A percentile compares a stretch with the other conserved stretches of the same genome.
Evolutionary conservation across 2,888 invertebrate genomes (phyloP).

Genomic region (Azorinus chamasolen): DNA sequence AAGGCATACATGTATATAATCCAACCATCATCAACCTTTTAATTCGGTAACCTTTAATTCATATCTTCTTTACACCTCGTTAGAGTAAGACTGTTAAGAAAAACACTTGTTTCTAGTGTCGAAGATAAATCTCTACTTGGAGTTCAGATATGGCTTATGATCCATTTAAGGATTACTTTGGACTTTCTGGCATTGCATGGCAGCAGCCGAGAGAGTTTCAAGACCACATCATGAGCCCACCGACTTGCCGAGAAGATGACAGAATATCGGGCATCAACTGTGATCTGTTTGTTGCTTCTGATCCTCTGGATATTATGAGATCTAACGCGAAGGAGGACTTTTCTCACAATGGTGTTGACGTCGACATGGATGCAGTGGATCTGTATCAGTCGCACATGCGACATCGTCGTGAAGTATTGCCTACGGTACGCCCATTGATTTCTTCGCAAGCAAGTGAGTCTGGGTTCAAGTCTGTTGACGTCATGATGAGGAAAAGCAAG

Average conservation of each 20-base stretch:
- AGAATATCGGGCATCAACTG: neutral
- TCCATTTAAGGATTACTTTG: slow-evolving; percentile 13
- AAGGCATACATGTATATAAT: no score
- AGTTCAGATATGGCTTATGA: slow-evolving; percentile 3
- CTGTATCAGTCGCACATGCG: slow-evolving; percentile 64
- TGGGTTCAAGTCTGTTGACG: slow-evolving; percentile 19
- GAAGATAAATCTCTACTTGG: no score
- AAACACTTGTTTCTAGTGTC: no score
- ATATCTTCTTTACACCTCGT: no score
- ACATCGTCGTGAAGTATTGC: slow-evolving; percentile 2
- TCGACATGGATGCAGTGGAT: slow-evolving; percentile 71
- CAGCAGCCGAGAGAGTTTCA: neutral
- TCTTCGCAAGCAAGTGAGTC: slow-evolving; percentile 9
- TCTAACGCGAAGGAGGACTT: slow-evolving; percentile 61
- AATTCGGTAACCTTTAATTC: no score
- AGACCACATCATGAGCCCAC: slow-evolving; percentile 1
- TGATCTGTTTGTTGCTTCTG: neutral
- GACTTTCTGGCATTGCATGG: slow-evolving; percentile 8
- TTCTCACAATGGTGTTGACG: slow-evolving; percentile 64
- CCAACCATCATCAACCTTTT: no score
- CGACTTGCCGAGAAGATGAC: neutral
- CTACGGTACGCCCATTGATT: no score
- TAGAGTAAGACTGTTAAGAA: no score
- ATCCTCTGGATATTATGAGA: slow-evolving; percentile 15
- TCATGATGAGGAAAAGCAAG: slow-evolving; percentile 58